Conservation (phyloP, 2,797 vertebrate genomes). For the Sphaeramia orbicularis region DNA sequence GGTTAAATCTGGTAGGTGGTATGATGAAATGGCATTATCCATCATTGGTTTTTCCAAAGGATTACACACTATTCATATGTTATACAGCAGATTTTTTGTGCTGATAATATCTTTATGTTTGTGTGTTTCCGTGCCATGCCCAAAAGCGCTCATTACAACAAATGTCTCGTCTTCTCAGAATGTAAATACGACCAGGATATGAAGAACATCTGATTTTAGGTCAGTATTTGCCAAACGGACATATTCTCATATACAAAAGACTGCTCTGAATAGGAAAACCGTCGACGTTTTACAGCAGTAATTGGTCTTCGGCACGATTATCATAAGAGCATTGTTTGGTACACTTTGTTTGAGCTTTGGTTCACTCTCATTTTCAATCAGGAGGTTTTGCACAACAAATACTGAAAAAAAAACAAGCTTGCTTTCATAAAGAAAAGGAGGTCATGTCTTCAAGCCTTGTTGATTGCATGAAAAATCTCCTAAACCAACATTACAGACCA, state of each 20-base stretch:
- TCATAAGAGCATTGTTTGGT: neutral
- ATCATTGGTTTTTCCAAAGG: neutral
- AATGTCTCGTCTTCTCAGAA: no score
- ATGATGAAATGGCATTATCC: neutral
- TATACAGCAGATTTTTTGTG: neutral
- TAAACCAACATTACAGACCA: slow-evolving; percentile 5
- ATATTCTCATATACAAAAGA: neutral
- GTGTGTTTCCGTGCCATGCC: neutral
- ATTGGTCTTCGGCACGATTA: neutral
- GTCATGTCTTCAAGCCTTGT: neutral
- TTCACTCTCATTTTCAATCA: no score
- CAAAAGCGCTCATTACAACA: neutral
- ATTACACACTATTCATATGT: neutral
- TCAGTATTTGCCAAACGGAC: neutral
- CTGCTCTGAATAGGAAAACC: no score
- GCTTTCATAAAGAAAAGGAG: neutral
- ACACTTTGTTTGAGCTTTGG: no score
- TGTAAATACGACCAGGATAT: neutral
- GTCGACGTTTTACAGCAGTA: neutral
- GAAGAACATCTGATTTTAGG: neutral
- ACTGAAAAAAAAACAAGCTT: neutral
- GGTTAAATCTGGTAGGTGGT: neutral
- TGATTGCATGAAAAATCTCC: neutral
- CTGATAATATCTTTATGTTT: neutral
- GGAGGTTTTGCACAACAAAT: slow-evolving; percentile 8